Evolutionary conservation across 2,113 vertebrate species (phyloP).

Genomic region (Ceyx melanurus): DNA sequence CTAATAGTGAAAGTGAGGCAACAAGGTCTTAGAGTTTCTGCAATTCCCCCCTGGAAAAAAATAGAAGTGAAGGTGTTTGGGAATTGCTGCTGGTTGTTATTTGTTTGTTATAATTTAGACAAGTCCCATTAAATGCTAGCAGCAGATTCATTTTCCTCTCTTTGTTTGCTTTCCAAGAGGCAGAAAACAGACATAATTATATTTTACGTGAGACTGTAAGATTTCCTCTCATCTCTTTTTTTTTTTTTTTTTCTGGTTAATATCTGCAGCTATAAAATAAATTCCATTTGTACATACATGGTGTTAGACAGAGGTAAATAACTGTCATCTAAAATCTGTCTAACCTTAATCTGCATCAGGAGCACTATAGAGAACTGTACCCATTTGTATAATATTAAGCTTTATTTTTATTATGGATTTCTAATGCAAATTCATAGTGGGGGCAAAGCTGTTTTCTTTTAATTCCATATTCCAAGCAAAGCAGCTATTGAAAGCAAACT

Average conservation of each 20-base stretch:
- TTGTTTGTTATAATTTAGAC: slow-evolving; percentile 55
- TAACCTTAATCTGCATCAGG: slow-evolving; percentile 54
- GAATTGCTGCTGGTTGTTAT: slow-evolving; percentile 48
- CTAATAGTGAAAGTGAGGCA: not conserved
- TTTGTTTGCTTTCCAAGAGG: slow-evolving; percentile 63
- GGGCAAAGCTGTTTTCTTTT: slow-evolving; percentile 49
- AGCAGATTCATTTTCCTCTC: slow-evolving; percentile 59
- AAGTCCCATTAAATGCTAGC: slow-evolving; percentile 65
- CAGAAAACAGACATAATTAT: slow-evolving; percentile 69
- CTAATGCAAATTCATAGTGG: slow-evolving; percentile 56
- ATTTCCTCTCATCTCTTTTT: slow-evolving; percentile 53
- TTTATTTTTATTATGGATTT: slow-evolving; percentile 63
- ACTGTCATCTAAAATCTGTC: slow-evolving; percentile 55
- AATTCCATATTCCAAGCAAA: slow-evolving; percentile 16
- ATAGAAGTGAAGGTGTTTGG: slow-evolving; percentile 51
- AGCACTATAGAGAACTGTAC: slow-evolving; percentile 38
- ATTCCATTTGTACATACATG: slow-evolving; percentile 54
- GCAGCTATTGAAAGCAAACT: slow-evolving; percentile 18
- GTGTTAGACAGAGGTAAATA: slow-evolving; percentile 59
- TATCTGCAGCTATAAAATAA: slow-evolving; percentile 64
- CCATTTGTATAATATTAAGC: slow-evolving; percentile 64
- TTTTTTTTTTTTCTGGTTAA: slow-evolving; percentile 38
- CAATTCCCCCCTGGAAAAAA: slow-evolving; percentile 60
- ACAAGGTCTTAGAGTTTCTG: slow-evolving; percentile 24
- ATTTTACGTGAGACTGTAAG: slow-evolving; percentile 65